Conservation (phyloP, 2,888 invertebrate genomes). For the Dione vanillae region DNA sequence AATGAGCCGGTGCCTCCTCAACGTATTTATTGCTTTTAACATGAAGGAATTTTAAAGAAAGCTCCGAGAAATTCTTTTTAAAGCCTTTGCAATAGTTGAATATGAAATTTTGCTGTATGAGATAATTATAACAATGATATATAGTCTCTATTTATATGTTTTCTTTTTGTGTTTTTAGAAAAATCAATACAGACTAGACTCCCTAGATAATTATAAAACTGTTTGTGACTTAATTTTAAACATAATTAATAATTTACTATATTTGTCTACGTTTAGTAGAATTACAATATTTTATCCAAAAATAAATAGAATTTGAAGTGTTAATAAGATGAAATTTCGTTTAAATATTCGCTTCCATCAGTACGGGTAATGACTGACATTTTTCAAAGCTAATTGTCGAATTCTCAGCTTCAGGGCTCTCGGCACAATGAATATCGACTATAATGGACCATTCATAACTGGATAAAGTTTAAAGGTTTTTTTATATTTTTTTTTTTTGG, state of each 20-base stretch:
- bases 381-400: conserved; percentile 44
- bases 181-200: not conserved
- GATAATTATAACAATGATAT: not conserved
- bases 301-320: conserved; percentile 3
- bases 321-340: conserved; percentile 9
- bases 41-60: conserved; percentile 19
- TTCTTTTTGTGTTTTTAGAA: no score
- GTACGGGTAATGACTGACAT: conserved; percentile 37
- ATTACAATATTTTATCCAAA: not conserved
- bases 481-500: no score
- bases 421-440: conserved; percentile 38
- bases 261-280: not conserved
- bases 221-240: no score
- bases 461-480: no score
- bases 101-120: not conserved
- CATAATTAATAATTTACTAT: not conserved
- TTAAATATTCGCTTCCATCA: conserved; percentile 19
- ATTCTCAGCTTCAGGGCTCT: conserved; percentile 36
- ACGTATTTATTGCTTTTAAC: conserved; percentile 39
- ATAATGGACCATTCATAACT: conserved; percentile 36
- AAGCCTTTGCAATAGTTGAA: not conserved
- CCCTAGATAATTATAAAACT: not conserved
- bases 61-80: not conserved
- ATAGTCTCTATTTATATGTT: no score
- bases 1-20: conserved; percentile 50